A percentile compares a stretch with the other conserved stretches of the same genome.
Conservation (phyloP, 2,113 vertebrate genomes). For the Hepsetus odoe region DNA sequence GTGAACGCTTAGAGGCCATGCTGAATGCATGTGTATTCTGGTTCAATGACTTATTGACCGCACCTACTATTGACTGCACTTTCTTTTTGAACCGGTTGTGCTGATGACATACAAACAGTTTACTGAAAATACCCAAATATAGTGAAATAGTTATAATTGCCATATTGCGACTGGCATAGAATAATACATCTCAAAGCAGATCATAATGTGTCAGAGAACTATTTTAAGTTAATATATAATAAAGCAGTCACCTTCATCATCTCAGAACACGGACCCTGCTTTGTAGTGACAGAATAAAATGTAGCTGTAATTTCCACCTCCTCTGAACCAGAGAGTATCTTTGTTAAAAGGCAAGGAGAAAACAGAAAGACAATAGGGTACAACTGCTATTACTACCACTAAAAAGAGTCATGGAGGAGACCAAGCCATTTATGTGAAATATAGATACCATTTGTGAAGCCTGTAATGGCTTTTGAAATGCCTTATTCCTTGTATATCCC, state of each 20-base stretch:
- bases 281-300: constrained; percentile 35
- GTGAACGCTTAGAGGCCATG: no score
- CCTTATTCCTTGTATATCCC: constrained; percentile 32
- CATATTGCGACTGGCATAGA: no score
- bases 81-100: no score
- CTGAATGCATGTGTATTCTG: no score
- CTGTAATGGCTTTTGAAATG: constrained; percentile 37
- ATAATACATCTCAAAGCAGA: neutral
- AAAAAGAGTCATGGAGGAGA: constrained; percentile 38
- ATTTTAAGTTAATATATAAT: constrained; percentile 1
- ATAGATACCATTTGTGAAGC: constrained; percentile 33
- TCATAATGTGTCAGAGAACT: neutral
- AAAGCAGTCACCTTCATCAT: constrained; percentile 8
- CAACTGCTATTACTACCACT: constrained; percentile 23
- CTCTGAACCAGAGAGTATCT: constrained; percentile 18
- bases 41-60: no score
- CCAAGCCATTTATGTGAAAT: constrained; percentile 37
- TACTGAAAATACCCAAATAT: no score
- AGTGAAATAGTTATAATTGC: no score
- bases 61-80: no score
- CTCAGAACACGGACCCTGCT: constrained; percentile 3
- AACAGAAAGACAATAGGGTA: constrained; percentile 27
- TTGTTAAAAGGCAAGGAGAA: constrained; percentile 7
- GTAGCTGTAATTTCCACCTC: constrained; percentile 21
- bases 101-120: no score